Percentiles rank a stretch among this genome's conserved stretches.
Conservation (phyloP, 2,888 invertebrate genomes). For the Ectropis crepuscularia region DNA sequence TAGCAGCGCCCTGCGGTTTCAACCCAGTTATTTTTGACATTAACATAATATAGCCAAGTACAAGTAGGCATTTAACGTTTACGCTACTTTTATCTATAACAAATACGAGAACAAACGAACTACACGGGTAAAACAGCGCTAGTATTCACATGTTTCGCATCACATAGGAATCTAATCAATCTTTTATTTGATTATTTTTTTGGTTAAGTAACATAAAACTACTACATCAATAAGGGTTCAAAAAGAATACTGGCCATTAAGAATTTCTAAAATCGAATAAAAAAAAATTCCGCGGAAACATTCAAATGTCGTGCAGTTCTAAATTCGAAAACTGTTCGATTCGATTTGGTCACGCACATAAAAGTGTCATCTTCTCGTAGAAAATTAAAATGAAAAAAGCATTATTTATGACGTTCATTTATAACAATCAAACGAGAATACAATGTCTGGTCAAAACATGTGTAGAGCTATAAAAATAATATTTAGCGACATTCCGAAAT, state of each 20-base stretch:
- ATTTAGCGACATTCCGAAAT: constrained; percentile 40
- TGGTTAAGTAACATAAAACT: no score
- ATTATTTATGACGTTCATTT: constrained; percentile 52
- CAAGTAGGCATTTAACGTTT: no score
- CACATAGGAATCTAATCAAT: no score
- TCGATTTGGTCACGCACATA: constrained; percentile 36
- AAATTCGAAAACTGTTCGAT: constrained; percentile 40
- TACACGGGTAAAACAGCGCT: no score
- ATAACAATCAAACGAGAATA: constrained; percentile 52
- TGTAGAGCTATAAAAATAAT: constrained; percentile 45
- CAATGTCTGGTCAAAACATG: constrained; percentile 50
- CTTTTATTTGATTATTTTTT: no score
- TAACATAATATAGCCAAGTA: no score
- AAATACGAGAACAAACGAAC: no score
- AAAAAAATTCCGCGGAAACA: constrained; percentile 12
- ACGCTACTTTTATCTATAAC: no score
- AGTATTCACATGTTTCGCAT: no score
- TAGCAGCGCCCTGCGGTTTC: no score
- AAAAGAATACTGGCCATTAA: constrained; percentile 4
- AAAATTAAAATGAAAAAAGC: constrained; percentile 35
- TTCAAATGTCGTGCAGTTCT: constrained; percentile 28
- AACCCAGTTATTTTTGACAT: no score
- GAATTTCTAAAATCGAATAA: constrained; percentile 20
- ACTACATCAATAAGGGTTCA: no score
- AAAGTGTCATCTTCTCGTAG: constrained; percentile 34